Evolutionary conservation across 2,113 vertebrate genomes (phyloP), one percentile per base, ranked within the genome.

Genomic region (Mesocricetus auratus): DNA sequence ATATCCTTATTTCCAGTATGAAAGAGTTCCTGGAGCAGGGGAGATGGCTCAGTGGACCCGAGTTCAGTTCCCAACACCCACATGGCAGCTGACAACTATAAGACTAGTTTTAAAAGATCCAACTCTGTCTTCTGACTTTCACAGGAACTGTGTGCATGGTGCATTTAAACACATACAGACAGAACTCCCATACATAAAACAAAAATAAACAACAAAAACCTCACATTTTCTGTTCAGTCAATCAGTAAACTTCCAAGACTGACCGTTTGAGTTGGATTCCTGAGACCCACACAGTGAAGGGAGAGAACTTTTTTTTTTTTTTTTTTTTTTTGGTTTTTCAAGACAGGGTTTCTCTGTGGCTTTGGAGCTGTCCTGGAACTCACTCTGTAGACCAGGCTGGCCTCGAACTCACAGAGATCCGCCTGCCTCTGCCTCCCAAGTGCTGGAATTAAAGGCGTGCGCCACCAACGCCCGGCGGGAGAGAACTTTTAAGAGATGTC

Each of bases 1-100:
- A 26, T 58, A 62, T 60, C 31, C 86, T 87, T 56, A 89, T 74
- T 94, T 88, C 78, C 33, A 71, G 3, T 94, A 60, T 66, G 87
- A 89, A 96, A 89, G 24, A 42, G 7, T 89, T 93, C 33, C 78
- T 73, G 62, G 75, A n/a, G 62, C 53, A 86, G 94, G 66, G 53
- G 22, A 39, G 66, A 81, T 16, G 22, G 39, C 58, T 87, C 90
- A 94, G 19, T 42, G 26, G 42, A 83, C 56, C n/a, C 1, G 22
- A 60, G 26, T 83, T 83, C 39, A 62, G 56, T 29, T 62, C n/a
- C 81, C 15, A 62, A 36, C n/a, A 42, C 26, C 12, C n/a, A 62
- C 2, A 29, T 0, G 8, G 26, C 10, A 8, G 58, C 58, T 85
- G 24, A 31, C 58, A 31, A 31, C n/a, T 64, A 53, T 64, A 45